Conservation (phyloP, 1,140 invertebrate species). For the Anastatus disparis region DNA sequence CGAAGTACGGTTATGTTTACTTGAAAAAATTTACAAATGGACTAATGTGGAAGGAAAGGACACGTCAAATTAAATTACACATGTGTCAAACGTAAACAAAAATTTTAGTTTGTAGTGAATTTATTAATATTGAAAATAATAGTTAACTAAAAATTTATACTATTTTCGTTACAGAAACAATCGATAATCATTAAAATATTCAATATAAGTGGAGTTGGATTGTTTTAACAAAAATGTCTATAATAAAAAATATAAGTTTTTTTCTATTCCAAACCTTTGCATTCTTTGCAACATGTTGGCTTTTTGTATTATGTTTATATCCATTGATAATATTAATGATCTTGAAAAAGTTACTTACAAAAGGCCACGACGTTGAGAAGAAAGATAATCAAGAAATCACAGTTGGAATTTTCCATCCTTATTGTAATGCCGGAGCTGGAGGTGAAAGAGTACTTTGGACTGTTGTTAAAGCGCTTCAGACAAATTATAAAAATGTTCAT, state of each 20-base stretch:
- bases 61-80: constrained; percentile 10
- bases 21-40: not conserved
- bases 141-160: not conserved
- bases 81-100: constrained; percentile 6
- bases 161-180: not conserved
- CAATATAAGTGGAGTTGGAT: too few relatives aligned
- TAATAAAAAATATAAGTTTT: constrained; percentile 12
- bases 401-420: constrained; percentile 96
- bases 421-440: constrained; percentile 97
- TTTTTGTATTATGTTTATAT: constrained; percentile 33
- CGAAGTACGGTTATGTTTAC: constrained; percentile 34
- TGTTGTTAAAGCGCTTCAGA: constrained; percentile 84
- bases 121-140: not conserved
- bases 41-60: too few relatives aligned
- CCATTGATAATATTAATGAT: constrained; percentile 26
- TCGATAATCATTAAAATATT: not conserved
- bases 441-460: constrained; percentile 98
- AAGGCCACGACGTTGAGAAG: not conserved
- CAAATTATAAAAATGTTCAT: constrained; percentile 74
- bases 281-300: constrained; percentile 29
- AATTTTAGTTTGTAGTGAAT: not conserved
- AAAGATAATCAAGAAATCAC: constrained; percentile 61
- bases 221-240: constrained; percentile 20
- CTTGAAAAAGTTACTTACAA: constrained; percentile 9
- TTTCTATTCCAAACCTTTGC: constrained; percentile 9